A percentile compares a stretch with the other conserved stretches of the same genome.
Evolutionary conservation across 2,113 vertebrate genomes (phyloP).

Genomic region (Neotoma lepida): DNA sequence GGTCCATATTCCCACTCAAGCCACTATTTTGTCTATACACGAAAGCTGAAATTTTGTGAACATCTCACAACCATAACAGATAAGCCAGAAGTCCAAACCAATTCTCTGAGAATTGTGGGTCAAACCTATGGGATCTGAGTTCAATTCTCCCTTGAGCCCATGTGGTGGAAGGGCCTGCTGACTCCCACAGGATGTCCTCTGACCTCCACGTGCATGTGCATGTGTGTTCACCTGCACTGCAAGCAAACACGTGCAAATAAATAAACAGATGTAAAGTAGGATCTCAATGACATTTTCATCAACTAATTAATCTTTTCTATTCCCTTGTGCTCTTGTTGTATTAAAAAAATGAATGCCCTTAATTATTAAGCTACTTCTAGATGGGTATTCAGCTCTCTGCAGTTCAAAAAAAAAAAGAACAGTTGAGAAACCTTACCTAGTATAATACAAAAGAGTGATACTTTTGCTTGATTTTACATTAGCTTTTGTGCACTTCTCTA

Average conservation of each 20-base stretch:
- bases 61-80: background rate
- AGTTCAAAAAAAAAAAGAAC: background rate
- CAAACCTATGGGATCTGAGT: background rate
- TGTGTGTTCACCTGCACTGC: background rate
- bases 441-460: constrained; percentile 46
- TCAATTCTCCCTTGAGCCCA: background rate
- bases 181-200: background rate
- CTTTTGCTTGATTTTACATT: constrained; percentile 57
- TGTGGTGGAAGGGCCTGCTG: background rate
- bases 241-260: background rate
- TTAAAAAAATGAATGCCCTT: constrained; percentile 34
- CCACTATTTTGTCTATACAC: constrained; percentile 24
- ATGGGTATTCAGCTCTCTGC: constrained; percentile 15
- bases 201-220: background rate
- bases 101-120: constrained; percentile 45
- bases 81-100: background rate
- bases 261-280: background rate
- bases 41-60: constrained; percentile 37
- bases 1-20: background rate
- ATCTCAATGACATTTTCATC: constrained; percentile 44
- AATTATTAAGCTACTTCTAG: constrained; percentile 54
- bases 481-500: constrained; percentile 56
- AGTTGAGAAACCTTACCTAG: constrained; percentile 9
- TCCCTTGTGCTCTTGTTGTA: background rate
- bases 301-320: constrained; percentile 51